Conservation (phyloP, 2,797 vertebrate genomes). For the Euphonia xanthogaster region DNA sequence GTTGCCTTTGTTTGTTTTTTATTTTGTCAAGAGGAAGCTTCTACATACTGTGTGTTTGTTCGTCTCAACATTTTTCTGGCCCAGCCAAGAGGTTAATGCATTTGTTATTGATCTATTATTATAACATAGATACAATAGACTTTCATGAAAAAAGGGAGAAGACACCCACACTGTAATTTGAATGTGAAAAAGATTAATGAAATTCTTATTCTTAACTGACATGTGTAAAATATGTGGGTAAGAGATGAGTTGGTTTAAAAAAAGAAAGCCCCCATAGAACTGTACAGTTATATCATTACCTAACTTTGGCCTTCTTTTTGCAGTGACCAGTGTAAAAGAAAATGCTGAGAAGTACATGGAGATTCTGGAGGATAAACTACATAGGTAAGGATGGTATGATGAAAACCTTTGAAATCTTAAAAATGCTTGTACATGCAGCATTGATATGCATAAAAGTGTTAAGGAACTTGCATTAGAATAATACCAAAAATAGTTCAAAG, state of each 20-base stretch:
- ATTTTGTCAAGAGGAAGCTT: background rate
- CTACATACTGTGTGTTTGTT: background rate
- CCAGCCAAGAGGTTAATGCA: background rate
- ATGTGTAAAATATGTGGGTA: background rate
- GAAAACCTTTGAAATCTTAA: background rate
- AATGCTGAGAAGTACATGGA: conserved; percentile 78
- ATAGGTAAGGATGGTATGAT: conserved; percentile 73
- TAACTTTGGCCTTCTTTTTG: conserved; percentile 24
- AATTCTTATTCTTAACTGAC: background rate
- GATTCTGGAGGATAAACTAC: conserved; percentile 78
- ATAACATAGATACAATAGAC: background rate
- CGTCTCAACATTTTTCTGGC: background rate
- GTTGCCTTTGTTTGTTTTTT: background rate
- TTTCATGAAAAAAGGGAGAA: background rate
- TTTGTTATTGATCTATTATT: background rate
- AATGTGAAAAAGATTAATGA: background rate
- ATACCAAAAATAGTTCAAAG: background rate
- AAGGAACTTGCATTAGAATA: background rate
- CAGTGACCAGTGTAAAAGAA: conserved; percentile 81
- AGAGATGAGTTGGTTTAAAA: background rate
- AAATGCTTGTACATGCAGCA: background rate
- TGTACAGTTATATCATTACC: background rate
- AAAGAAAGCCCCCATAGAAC: background rate
- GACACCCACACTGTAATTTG: background rate
- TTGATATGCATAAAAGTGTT: background rate